Evolutionary conservation across 37 sponge, comb jelly and placozoan species (phyloP), one percentile per base, ranked within the genome.

Genomic region (Aplysina aerophoba): DNA sequence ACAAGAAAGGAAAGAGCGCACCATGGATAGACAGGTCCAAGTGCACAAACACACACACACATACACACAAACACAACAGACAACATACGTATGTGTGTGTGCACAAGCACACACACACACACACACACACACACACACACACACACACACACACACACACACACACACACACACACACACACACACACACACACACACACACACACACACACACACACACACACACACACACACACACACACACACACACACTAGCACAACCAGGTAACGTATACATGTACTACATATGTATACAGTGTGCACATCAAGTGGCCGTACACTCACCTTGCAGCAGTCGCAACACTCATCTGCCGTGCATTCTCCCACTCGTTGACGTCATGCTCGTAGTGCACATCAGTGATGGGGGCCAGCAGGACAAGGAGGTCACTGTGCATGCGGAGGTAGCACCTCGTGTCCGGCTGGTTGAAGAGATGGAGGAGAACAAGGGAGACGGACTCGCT

Each of bases 331-430:
- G 50, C 12, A 13, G 11, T 75, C 54, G 19, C 12, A 15, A 75
- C 37, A 54, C 39, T 31, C 17, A 75, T 41, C 54, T 75, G 37
- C 53, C 39, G 39, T 22, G 78, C 78, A 41, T 75, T 44, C 53
- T 75, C 78, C 78, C 78, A 75, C 15, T 86, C 86, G 0, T 81
- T 79, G 0, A 59, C 71, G 20, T 39, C 55, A 81, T 61, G 67
- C 2, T 83, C 24, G 54, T 88, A 94, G 59, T 94, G 92, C 0
- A 91, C 75, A 81, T 94, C 94, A 20, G 94, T 94, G 72, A 94
- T 86, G 30, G 94, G 94, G 34, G 94, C 94, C 41, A 94, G 66
- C 17, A 94, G 28, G 35, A 57, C 68, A 89, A 90, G 65, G 25
- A 78, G 64, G 40, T 41, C 37, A 40, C 5, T 28, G 25, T 25